Percentiles rank a stretch among this genome's conserved stretches.
Conservation (phyloP, 2,797 vertebrate species). For the Falco biarmicus region DNA sequence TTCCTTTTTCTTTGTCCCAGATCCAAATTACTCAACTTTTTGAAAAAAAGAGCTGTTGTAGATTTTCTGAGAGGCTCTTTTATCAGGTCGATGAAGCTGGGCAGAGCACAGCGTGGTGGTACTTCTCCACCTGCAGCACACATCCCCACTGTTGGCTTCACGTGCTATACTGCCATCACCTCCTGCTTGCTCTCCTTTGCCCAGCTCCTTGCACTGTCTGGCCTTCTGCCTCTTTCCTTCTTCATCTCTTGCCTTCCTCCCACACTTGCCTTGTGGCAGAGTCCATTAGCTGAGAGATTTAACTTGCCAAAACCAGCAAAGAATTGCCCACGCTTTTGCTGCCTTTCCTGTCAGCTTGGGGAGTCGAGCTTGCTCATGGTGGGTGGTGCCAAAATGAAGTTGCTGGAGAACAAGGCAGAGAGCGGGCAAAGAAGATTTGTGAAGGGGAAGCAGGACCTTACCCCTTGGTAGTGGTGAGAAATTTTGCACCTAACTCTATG, state of each 20-base stretch:
- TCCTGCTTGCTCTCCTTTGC: background rate
- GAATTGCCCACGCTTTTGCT: background rate
- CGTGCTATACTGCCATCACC: background rate
- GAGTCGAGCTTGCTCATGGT: background rate
- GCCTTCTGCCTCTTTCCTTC: background rate
- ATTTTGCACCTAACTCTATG: background rate
- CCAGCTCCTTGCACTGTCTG: background rate
- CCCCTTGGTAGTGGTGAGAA: background rate
- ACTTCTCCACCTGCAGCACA: background rate
- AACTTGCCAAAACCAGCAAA: background rate
- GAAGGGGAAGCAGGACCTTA: background rate
- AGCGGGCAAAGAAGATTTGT: background rate
- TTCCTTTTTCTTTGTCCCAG: constrained; percentile 1
- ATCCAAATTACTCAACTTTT: constrained; percentile 12
- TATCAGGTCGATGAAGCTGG: background rate
- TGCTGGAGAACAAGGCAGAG: background rate
- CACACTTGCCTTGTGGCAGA: background rate
- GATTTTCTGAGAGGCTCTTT: background rate
- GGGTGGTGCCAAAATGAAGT: background rate
- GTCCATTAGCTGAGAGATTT: background rate
- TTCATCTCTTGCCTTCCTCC: background rate
- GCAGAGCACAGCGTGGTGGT: background rate
- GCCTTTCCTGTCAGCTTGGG: background rate
- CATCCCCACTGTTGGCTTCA: background rate
- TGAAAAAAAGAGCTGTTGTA: background rate